Base-by-base conservation (phyloP, 35 echinoderm and acorn worm species). In the Holothuria glaberrima region DNA sequence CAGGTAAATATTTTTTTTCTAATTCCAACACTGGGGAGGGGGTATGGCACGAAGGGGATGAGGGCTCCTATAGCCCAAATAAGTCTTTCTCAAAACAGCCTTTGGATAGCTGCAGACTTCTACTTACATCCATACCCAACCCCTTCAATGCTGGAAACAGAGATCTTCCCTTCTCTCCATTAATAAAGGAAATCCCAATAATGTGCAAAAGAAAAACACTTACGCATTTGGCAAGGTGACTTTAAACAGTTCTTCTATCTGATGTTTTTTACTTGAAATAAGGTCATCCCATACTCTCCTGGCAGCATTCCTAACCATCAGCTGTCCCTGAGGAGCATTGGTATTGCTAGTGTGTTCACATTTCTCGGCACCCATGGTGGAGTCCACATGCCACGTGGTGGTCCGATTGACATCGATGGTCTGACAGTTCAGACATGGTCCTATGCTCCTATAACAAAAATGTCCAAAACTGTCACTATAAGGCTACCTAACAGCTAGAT, bases 221-320 rank as follows among this genome's bases (percentile, higher is more conserved):
- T 86, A 95, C 94, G 94, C 81, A 66, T 95, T 93, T 90, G 97
- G 97, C 32, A 99, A 90, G 6, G 97, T 95, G 52, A 99, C 93
- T 84, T 98, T 98, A 85, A 99, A 99, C 27, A 99, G 94, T 30
- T 99, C 97, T 73, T 99, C 97, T 89, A 95, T 93, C 38, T 95
- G 93, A 19, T 92, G 86, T 89, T 99, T 99, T 75, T 95, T 99
- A 64, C 73, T 83, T 0, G 89, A 52, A 12, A 99, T 93, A 21
- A 99, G 91, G 64, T 93, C 93, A 70, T 93, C 91, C 97, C 97
- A 99, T 18, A 99, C 97, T 52, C 97, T 58, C 16, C 93, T 90
- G 0, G 93, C 93, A 22, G 97, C 97, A 30, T 94, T 99, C 20
- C 91, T 88, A 17, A 99, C 97, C 89, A 99, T 86, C 38, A 95